A percentile compares a stretch with the other conserved stretches of the same genome.
phyloP scores from a whole-genome alignment of 2,888 invertebrate species.

The Penaeus monodon region DNA sequence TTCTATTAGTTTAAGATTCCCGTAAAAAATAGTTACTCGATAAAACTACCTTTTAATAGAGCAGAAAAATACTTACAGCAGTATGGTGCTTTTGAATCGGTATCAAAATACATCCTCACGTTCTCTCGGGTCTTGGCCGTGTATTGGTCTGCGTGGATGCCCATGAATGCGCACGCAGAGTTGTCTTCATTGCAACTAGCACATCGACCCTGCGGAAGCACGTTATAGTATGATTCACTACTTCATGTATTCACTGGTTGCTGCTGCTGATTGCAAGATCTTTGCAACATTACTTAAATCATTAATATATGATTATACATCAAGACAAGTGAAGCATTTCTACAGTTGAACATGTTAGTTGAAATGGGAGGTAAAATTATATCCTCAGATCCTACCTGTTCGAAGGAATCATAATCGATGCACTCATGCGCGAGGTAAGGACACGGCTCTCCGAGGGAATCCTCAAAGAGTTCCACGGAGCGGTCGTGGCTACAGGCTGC shows the following conservation, averaged over 20 bases:
- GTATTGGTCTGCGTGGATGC: constrained; percentile 70
- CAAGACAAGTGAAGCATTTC: background rate
- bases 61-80: constrained; percentile 44
- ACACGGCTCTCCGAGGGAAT: constrained; percentile 84
- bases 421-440: constrained; percentile 86
- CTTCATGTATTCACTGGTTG: too few species aligned
- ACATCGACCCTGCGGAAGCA: constrained; percentile 77
- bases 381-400: constrained; percentile 69
- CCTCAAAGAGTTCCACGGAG: constrained; percentile 75
- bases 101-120: constrained; percentile 73
- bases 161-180: constrained; percentile 82
- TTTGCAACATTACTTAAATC: too few species aligned
- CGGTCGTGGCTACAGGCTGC: constrained; percentile 89
- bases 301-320: too few species aligned
- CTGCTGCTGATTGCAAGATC: too few species aligned
- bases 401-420: constrained; percentile 82
- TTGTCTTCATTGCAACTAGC: constrained; percentile 79
- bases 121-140: constrained; percentile 65
- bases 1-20: too few species aligned
- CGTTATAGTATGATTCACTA: too few species aligned
- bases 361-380: background rate
- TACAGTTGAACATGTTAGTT: background rate
- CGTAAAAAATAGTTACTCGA: too few species aligned
- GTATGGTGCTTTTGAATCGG: constrained; percentile 71
- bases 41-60: background rate